A percentile compares a stretch with the other conserved stretches of the same genome.
Conservation (phyloP, 37 sponge, comb jelly and placozoan genomes). For the Petrosia ficiformis region DNA sequence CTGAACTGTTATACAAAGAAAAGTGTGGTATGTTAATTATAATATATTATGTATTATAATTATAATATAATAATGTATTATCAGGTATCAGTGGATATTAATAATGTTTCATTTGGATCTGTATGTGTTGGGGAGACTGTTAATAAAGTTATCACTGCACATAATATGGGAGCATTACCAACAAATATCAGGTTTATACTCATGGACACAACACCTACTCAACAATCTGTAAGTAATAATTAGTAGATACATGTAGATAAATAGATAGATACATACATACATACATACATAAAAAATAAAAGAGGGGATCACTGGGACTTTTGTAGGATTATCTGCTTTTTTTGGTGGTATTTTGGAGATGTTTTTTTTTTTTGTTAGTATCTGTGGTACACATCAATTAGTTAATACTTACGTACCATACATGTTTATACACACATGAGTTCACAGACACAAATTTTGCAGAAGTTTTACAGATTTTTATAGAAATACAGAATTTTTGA, state of each 20-base stretch:
- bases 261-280: too few species aligned
- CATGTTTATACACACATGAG: too few species aligned
- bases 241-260: not conserved
- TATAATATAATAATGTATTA: not conserved
- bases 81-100: slow-evolving; percentile 7
- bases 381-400: too few species aligned
- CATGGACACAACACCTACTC: not conserved
- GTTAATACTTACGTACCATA: too few species aligned
- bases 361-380: not conserved
- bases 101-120: slow-evolving; percentile 68
- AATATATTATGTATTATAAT: not conserved
- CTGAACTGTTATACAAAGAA: slow-evolving; percentile 74
- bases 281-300: not conserved
- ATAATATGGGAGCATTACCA: slow-evolving; percentile 78
- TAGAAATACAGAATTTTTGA: not conserved
- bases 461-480: too few species aligned
- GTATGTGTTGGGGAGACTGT: slow-evolving; percentile 84
- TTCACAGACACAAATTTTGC: too few species aligned
- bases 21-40: slow-evolving; percentile 32
- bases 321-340: not conserved
- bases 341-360: not conserved
- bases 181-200: slow-evolving; percentile 53
- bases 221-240: not conserved
- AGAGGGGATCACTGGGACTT: not conserved
- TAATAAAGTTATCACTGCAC: slow-evolving; percentile 29